These are phyloP conservation scores for Dinocampus coccinellae DNA, from an alignment of 2,888 invertebrate genomes.

Conservation along the genomic window DNA sequence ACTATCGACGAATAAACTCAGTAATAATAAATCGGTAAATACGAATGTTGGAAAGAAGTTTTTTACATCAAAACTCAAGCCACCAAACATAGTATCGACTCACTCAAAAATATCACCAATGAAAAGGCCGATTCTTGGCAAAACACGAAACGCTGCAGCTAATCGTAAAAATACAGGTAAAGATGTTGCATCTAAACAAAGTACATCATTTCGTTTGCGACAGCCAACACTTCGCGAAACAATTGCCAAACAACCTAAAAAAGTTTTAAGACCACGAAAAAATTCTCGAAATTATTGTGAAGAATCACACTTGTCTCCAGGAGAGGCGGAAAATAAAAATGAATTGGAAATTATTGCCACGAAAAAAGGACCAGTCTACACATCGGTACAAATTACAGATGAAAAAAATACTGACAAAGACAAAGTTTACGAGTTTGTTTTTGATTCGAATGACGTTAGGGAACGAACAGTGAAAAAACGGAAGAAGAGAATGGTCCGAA, in stretches of 20 bases:
- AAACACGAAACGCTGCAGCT: neutral
- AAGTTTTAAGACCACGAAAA: conserved; percentile 36
- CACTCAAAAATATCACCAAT: conserved; percentile 29
- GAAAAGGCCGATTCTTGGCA: neutral
- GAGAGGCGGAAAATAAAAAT: neutral
- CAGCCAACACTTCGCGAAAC: conserved; percentile 48
- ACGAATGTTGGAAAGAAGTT: conserved; percentile 14
- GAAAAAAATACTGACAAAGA: conserved; percentile 28
- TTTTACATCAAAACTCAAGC: conserved; percentile 19
- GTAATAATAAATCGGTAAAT: neutral
- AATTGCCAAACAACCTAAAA: conserved; percentile 43
- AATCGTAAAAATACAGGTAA: neutral
- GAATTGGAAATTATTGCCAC: neutral
- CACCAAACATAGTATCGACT: neutral
- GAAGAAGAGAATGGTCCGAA: conserved; percentile 34
- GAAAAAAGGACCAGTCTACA: conserved; percentile 48
- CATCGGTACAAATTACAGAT: conserved; percentile 34
- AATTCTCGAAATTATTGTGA: conserved; percentile 40
- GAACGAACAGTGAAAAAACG: conserved; percentile 44
- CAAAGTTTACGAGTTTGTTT: conserved; percentile 52
- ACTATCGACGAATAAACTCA: neutral
- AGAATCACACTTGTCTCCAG: conserved; percentile 20
- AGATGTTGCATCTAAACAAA: neutral
- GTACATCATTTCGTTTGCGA: conserved; percentile 36
- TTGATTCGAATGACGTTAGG: conserved; percentile 48